phyloP scores from a whole-genome alignment of 2,113 vertebrate species.

The Urocitellus parryii region DNA sequence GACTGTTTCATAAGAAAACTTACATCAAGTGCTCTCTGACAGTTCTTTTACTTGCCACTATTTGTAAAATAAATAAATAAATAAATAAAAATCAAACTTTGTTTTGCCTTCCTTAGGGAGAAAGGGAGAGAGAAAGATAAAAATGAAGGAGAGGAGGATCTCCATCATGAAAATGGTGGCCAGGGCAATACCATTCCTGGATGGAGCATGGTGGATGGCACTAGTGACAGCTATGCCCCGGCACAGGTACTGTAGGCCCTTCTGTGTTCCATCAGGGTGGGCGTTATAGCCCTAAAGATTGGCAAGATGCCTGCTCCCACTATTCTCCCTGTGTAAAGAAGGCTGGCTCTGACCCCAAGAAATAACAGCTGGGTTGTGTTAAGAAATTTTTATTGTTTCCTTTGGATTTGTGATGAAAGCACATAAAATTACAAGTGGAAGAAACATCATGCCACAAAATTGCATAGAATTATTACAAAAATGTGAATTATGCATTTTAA shows the following conservation, averaged over 20 bases:
- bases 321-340: not conserved
- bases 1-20: not conserved
- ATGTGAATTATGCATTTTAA: slow-evolving; percentile 90
- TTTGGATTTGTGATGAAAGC: slow-evolving; percentile 92
- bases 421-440: slow-evolving; percentile 93
- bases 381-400: slow-evolving; percentile 92
- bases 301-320: not conserved
- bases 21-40: not conserved
- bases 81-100: not conserved
- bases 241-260: not conserved
- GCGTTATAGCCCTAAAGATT: not conserved
- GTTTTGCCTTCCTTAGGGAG: slow-evolving; percentile 10
- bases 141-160: too few species aligned
- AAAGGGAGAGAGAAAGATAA: not conserved
- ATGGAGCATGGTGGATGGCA: not conserved
- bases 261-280: not conserved
- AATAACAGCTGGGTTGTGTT: slow-evolving; percentile 82
- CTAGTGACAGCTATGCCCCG: not conserved
- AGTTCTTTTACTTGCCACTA: not conserved
- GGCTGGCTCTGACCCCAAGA: not conserved
- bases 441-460: slow-evolving; percentile 95
- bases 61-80: not conserved
- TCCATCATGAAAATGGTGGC: not conserved
- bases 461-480: slow-evolving; percentile 95
- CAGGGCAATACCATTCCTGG: not conserved